A percentile compares a stretch with the other conserved stretches of the same genome.
Conservation (phyloP, 2,797 vertebrate species). For the Chiroxiphia lanceolata region DNA sequence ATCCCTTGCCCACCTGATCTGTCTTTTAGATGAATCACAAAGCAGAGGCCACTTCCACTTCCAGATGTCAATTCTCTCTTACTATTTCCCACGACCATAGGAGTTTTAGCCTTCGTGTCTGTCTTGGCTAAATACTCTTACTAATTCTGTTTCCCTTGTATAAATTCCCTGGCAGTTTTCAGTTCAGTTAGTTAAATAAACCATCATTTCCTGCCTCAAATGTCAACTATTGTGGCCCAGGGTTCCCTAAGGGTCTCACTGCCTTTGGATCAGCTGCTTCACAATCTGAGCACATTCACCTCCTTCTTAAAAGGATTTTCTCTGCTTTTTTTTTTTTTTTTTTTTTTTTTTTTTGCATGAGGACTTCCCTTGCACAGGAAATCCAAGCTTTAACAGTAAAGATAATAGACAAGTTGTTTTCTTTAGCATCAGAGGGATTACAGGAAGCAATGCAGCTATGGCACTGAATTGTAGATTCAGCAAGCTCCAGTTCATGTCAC, state of each 20-base stretch:
- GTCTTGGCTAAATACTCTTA: not conserved
- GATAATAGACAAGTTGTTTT: conserved; percentile 21
- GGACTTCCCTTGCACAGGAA: conserved; percentile 27
- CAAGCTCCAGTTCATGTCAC: not conserved
- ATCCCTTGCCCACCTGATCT: not conserved
- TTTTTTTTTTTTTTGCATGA: not conserved
- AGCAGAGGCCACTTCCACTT: not conserved
- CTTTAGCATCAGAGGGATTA: conserved; percentile 13
- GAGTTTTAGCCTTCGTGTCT: not conserved
- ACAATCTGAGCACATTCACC: conserved; percentile 52
- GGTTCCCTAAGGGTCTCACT: not conserved
- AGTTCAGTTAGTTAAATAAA: conserved; percentile 52
- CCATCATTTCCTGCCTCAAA: conserved; percentile 49
- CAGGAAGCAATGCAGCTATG: not conserved
- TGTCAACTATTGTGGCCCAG: conserved; percentile 45
- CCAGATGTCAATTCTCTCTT: not conserved
- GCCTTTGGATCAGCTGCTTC: conserved; percentile 54
- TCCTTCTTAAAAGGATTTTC: conserved; percentile 33
- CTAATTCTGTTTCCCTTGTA: not conserved
- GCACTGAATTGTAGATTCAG: not conserved
- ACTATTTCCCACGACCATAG: not conserved
- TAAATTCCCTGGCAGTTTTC: conserved; percentile 42
- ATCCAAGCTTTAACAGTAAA: conserved; percentile 43
- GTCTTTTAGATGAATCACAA: not conserved
- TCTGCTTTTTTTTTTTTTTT: not conserved